These are phyloP conservation scores for Hestina assimilis DNA, from an alignment of 1,140 invertebrate species.

Conservation along the genomic window DNA sequence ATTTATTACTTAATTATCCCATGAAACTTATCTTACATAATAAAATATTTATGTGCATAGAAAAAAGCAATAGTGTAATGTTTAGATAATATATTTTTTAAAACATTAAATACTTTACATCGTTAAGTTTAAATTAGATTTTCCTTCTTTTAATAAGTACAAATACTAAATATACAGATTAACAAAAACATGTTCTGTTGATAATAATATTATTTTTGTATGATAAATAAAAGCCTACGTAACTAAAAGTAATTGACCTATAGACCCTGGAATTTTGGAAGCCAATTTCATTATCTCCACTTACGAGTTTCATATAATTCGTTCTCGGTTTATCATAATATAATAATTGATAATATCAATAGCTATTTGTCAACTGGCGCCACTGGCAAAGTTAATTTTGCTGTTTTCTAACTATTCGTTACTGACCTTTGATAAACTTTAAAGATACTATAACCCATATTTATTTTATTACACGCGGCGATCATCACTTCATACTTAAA, in stretches of 20 bases:
- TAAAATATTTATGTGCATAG: background rate
- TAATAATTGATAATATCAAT: conserved; percentile 5
- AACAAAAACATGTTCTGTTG: no score
- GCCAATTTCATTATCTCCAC: background rate
- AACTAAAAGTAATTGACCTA: background rate
- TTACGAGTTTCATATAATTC: background rate
- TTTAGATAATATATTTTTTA: no score
- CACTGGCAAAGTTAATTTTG: conserved; percentile 41
- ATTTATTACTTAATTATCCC: conserved; percentile 21
- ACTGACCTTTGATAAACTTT: conserved; percentile 66
- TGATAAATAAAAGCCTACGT: background rate
- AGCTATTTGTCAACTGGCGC: conserved; percentile 52
- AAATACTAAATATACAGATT: no score
- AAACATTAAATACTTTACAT: no score
- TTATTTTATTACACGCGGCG: conserved; percentile 49
- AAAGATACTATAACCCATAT: conserved; percentile 45
- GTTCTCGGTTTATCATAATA: conserved; percentile 2
- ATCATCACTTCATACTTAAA: conserved; percentile 37
- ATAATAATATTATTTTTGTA: background rate
- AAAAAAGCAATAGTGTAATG: no score
- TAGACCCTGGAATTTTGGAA: background rate
- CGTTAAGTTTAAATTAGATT: no score
- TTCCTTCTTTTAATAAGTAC: no score
- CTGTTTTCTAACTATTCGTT: conserved; percentile 60
- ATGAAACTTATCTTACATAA: background rate